Conservation (phyloP, 2,888 invertebrate genomes). For the Leptopilina drosophilae region DNA sequence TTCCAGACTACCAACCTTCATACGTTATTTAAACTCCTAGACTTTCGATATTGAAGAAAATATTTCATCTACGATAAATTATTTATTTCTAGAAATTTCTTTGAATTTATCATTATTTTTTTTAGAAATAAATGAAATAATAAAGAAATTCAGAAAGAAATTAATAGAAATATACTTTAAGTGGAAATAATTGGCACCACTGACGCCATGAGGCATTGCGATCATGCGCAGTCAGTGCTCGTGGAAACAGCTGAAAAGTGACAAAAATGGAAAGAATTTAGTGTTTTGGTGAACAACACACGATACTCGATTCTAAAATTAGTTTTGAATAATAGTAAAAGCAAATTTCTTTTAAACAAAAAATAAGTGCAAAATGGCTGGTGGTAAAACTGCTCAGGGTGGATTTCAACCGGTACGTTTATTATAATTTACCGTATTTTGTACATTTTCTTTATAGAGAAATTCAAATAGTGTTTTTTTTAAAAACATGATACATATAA, state of each 20-base stretch:
- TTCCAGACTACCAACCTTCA: no score
- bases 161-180: neutral
- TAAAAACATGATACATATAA: neutral
- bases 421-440: constrained; percentile 36
- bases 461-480: constrained; percentile 46
- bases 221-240: neutral
- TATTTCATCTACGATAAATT: no score
- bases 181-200: neutral
- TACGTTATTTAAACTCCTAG: no score
- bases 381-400: constrained; percentile 77
- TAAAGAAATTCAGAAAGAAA: neutral
- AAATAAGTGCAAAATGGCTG: constrained; percentile 62
- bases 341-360: neutral
- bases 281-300: neutral
- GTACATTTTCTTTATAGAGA: no score
- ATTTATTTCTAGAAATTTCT: no score
- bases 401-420: constrained; percentile 84
- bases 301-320: constrained; percentile 21
- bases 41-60: no score
- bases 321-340: constrained; percentile 1
- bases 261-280: constrained; percentile 22
- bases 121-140: no score
- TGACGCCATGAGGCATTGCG: neutral
- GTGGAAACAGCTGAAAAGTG: neutral
- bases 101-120: no score